A percentile compares a stretch with the other conserved stretches of the same genome.
Conservation (phyloP, 2,888 invertebrate genomes). For the Ptychoptera albimana region DNA sequence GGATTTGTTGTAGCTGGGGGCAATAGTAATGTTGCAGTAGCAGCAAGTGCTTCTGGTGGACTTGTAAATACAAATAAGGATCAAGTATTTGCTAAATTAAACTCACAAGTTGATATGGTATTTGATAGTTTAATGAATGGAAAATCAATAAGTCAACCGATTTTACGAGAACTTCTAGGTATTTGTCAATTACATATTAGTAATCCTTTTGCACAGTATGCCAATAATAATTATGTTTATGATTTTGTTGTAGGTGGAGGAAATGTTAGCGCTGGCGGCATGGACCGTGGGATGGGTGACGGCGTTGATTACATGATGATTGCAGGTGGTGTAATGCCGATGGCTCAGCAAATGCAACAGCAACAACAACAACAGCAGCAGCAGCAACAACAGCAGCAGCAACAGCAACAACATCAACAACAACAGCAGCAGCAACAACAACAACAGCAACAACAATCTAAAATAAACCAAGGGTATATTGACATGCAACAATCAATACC, state of each 20-base stretch:
- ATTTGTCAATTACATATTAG: slow-evolving; percentile 12
- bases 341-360: slow-evolving; percentile 4
- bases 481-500: slow-evolving; percentile 27
- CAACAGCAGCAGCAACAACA: slow-evolving; percentile 12
- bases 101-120: slow-evolving; percentile 27
- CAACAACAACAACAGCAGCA: slow-evolving; percentile 13
- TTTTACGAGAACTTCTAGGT: slow-evolving; percentile 26
- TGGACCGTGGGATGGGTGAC: too few species aligned
- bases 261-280: too few species aligned
- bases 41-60: slow-evolving; percentile 10
- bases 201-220: not conserved
- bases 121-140: slow-evolving; percentile 30
- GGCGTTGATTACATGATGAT: too few species aligned
- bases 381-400: slow-evolving; percentile 14
- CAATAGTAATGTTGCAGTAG: slow-evolving; percentile 13
- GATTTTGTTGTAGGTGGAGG: too few species aligned
- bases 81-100: slow-evolving; percentile 10
- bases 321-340: not conserved
- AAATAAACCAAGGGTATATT: slow-evolving; percentile 1
- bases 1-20: slow-evolving; percentile 1
- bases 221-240: not conserved
- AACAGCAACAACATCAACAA: slow-evolving; percentile 12
- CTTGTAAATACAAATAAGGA: slow-evolving; percentile 8
- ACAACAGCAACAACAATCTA: slow-evolving; percentile 14
- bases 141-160: slow-evolving; percentile 27